Base-by-base conservation (phyloP, 2,888 invertebrate genomes). In the Amblyteles armatorius region DNA sequence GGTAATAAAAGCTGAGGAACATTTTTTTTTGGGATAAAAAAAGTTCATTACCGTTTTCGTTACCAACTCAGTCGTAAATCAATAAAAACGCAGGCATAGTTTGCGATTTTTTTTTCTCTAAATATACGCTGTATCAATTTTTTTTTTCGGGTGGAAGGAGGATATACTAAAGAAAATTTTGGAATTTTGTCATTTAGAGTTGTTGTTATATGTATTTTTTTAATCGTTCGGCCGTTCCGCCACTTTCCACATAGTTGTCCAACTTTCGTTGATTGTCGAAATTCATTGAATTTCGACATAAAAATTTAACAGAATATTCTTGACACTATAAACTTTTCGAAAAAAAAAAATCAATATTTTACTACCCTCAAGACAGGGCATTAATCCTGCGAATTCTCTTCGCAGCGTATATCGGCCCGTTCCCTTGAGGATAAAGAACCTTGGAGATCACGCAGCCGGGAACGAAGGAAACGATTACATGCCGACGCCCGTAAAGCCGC, bases 401-500 rank as follows among this genome's bases (percentile, higher is more conserved):
- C 85, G 16, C 79, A 93, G 93, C 22, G 60, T 71, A 11, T 92
- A 91, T 81, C 90, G 92, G 86, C 91, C 94, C 26, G 87, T 94
- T 74, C 89, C 92, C 7, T 81, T 94, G 63, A 91, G 89, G 82
- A 93, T 94, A 87, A 93, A 90, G 82, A 94, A 94, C 85, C 88
- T 94, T 79, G 94, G 94, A n/a, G 91, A 91, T 44, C 91, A 92
- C 88, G 87, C 89, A 29, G 88, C 91, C 6, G 87, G 88, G 63
- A 91, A 89, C 0, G 92, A 93, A 69, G 92, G 92, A 9, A 91
- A 93, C n/a, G 93, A 93, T 86, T 94, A 94, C 76, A 94, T 93
- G 83, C 90, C 91, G 74, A 90, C 89, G 36, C 94, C 94, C 48
- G 86, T 77, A 16, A 89, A 80, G 60, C 89, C 87, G 68, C 85